phyloP scores from a whole-genome alignment of 2,797 vertebrate genomes.

The Helicolenus hilgendorfi region DNA sequence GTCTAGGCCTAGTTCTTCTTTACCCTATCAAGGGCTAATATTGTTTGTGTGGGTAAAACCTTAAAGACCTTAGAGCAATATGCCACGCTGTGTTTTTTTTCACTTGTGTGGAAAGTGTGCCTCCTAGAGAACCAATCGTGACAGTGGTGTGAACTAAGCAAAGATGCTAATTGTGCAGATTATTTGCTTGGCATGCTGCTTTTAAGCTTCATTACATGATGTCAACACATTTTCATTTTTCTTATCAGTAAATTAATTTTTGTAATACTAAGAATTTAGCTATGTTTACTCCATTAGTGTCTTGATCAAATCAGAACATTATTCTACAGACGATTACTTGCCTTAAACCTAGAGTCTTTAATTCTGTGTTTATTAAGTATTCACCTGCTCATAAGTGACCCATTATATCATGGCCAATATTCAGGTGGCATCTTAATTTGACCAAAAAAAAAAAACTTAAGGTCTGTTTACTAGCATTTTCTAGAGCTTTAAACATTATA shows the following conservation, averaged over 20 bases:
- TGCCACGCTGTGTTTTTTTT: neutral
- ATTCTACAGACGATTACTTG: neutral
- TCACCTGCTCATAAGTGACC: neutral
- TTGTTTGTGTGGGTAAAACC: neutral
- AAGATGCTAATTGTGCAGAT: neutral
- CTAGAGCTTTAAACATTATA: neutral
- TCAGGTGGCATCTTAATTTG: neutral
- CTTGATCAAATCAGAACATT: neutral
- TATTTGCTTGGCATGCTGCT: neutral
- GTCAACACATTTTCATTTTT: neutral
- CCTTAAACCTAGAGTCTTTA: neutral
- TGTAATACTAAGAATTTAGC: neutral
- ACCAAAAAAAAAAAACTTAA: neutral
- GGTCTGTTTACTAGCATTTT: fast-evolving
- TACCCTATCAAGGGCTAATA: neutral
- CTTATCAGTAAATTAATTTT: neutral
- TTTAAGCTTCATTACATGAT: neutral
- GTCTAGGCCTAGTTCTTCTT: neutral
- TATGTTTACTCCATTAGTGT: neutral
- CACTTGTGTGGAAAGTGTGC: neutral
- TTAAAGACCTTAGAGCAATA: neutral
- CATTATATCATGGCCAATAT: neutral
- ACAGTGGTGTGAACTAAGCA: neutral
- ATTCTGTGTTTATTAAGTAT: neutral
- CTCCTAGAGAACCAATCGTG: neutral